Percentiles rank a stretch among this genome's conserved stretches.
Conservation (phyloP, 1,140 invertebrate species). For the Meloidogyne chitwoodi region DNA sequence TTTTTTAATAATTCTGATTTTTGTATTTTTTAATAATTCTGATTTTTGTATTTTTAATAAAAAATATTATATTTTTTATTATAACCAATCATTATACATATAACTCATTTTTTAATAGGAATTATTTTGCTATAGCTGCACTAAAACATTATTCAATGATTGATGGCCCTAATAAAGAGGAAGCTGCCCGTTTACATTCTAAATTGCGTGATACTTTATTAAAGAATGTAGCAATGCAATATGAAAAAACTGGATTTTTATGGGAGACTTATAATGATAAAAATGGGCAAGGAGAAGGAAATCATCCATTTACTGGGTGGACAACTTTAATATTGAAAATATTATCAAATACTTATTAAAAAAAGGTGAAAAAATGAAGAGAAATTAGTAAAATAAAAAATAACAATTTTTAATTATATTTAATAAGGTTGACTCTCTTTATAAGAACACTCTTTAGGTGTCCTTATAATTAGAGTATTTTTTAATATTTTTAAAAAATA, state of each 20-base stretch:
- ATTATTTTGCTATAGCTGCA: constrained; percentile 80
- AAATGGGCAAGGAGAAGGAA: constrained; percentile 80
- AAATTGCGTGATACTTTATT: constrained; percentile 78
- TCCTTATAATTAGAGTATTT: too few relatives aligned
- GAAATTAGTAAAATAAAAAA: not conserved
- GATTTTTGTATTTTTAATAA: not conserved
- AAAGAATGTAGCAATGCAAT: constrained; percentile 79
- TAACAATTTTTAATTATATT: too few relatives aligned
- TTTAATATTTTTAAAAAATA: too few relatives aligned
- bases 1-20: too few relatives aligned
- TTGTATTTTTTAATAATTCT: too few relatives aligned
- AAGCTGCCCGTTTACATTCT: constrained; percentile 71
- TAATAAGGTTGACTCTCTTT: too few relatives aligned
- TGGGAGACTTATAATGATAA: constrained; percentile 95
- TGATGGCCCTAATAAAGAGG: constrained; percentile 70
- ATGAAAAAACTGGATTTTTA: constrained; percentile 80
- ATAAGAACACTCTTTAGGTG: too few relatives aligned
- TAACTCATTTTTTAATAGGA: constrained; percentile 60
- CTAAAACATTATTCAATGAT: constrained; percentile 72
- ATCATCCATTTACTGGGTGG: constrained; percentile 17
- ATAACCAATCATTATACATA: not conserved
- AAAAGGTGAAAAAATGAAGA: not conserved
- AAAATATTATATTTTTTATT: not conserved
- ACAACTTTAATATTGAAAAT: constrained; percentile 10
- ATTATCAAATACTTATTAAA: constrained; percentile 9